Evolutionary conservation across 1,140 invertebrate species (phyloP).

Genomic region (Papilio polytes): DNA sequence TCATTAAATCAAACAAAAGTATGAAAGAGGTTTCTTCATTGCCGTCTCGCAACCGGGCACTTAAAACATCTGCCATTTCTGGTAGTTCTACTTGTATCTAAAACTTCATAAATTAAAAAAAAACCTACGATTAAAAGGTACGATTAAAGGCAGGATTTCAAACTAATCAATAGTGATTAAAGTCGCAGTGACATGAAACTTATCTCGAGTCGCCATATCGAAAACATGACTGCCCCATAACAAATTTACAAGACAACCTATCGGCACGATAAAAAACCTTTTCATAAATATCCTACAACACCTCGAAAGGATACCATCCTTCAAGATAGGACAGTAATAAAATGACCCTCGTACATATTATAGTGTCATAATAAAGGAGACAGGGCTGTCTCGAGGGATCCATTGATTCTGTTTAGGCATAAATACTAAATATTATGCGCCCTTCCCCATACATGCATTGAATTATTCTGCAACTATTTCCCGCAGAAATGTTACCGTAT

Average conservation of each 20-base stretch:
- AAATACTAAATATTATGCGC: conserved; percentile 66
- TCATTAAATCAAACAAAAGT: not conserved
- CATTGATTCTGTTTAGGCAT: conserved; percentile 72
- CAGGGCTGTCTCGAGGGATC: conserved; percentile 62
- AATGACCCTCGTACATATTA: conserved; percentile 71
- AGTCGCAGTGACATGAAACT: conserved; percentile 35
- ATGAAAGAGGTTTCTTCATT: not conserved
- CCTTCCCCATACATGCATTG: conserved; percentile 39
- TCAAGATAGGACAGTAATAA: conserved; percentile 66
- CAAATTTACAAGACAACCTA: conserved; percentile 54
- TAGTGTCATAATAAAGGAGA: conserved; percentile 68
- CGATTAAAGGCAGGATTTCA: not conserved
- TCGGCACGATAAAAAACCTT: conserved; percentile 53
- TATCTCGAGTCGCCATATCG: conserved; percentile 44
- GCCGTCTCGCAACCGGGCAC: too few relatives aligned
- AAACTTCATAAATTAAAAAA: not conserved
- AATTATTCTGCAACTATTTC: conserved; percentile 44
- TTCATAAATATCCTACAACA: conserved; percentile 63
- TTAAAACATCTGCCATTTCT: not conserved
- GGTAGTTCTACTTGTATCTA: not conserved
- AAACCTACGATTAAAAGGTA: not conserved
- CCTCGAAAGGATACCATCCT: conserved; percentile 51
- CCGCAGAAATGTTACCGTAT: not conserved
- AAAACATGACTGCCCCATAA: conserved; percentile 41
- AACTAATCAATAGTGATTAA: not conserved